A percentile compares a stretch with the other conserved stretches of the same genome.
Evolutionary conservation across 1,140 invertebrate genomes (phyloP).

Genomic region (Ceratina australensis): DNA sequence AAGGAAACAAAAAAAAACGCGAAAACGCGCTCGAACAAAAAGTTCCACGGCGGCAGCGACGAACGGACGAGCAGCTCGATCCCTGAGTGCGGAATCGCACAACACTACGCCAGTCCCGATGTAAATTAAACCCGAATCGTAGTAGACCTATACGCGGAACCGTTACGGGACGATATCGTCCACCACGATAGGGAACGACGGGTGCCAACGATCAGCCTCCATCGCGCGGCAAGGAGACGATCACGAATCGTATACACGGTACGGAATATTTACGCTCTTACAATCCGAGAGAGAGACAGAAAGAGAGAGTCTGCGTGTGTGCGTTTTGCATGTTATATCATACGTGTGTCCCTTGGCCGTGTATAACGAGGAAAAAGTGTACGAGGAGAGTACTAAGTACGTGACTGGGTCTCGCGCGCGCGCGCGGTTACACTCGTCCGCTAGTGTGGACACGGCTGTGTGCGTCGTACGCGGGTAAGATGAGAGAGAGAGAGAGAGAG

Average conservation of each 20-base stretch:
- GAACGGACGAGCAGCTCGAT: conserved; percentile 40
- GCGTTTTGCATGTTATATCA: background rate
- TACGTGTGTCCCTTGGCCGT: background rate
- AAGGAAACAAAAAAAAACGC: conserved; percentile 50
- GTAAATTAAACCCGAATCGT: conserved; percentile 56
- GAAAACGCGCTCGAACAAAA: conserved; percentile 7
- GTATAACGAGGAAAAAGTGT: conserved; percentile 25
- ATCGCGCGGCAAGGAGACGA: conserved; percentile 62
- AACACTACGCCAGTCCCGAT: conserved; percentile 56
- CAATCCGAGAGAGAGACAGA: conserved; percentile 32
- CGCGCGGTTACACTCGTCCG: background rate
- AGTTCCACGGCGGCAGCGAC: conserved; percentile 26
- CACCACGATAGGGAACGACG: conserved; percentile 52
- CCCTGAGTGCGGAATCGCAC: conserved; percentile 39
- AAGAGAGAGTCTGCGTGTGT: conserved; percentile 17
- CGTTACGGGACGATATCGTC: conserved; percentile 43
- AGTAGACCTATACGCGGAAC: conserved; percentile 27
- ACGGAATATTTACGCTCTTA: conserved; percentile 59
- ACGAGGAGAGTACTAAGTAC: background rate
- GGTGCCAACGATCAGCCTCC: conserved; percentile 64
- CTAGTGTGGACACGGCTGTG: conserved; percentile 5
- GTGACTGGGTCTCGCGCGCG: background rate
- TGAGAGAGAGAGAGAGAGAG: too few species aligned
- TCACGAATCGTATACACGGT: conserved; percentile 69
- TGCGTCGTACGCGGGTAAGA: conserved; percentile 1